Evolutionary conservation across 2,888 invertebrate genomes (phyloP), one percentile per base, ranked within the genome.

Genomic region (Bimastos eiseni): DNA sequence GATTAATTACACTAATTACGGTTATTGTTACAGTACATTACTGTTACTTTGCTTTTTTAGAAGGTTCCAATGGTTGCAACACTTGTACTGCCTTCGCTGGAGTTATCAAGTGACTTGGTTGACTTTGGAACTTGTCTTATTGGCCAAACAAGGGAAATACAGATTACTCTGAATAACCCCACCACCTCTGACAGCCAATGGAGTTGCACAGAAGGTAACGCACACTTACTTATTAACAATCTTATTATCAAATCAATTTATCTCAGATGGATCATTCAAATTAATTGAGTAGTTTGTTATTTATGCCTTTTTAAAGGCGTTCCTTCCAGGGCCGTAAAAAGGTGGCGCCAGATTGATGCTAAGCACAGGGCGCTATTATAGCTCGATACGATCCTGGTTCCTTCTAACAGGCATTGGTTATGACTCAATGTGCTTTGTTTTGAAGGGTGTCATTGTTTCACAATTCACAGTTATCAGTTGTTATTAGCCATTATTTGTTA

Each of bases 101-200:
- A 92, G 33, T 91, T 94, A 89, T 93, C 94, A 13, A 93, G 93
- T 88, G 93, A 93, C 24, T 92, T 92, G 13, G 91, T 95, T n/a
- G 94, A 95, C 92, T 95, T 95, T 92, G 94, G 94, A 24, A 93
- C 93, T 1, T 95, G 95, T 92, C 93, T 94, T 33, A 94, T 95
- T 34, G 95, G 94, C 17, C 95, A 95, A 92, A 92, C 92, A 24
- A 90, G 94, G 21, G 93, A 93, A 55, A 91, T 94, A 88, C 93
- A 94, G 90, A 89, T 95, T 24, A 90, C 93, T 88, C 70, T 93
- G n/a, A 90, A 92, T 21, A 94, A 94, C 91, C 91, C 91, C n/a
- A 94, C 94, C 19, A 92, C 93, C 24, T 94, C 94, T 24, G 93
- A 93, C 91, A 93, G 93, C 90, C 92, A 90, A 91, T 94, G 94